Percentiles rank a stretch among this genome's conserved stretches.
Conservation (phyloP, 2,113 vertebrate species). For the Orcinus orca region DNA sequence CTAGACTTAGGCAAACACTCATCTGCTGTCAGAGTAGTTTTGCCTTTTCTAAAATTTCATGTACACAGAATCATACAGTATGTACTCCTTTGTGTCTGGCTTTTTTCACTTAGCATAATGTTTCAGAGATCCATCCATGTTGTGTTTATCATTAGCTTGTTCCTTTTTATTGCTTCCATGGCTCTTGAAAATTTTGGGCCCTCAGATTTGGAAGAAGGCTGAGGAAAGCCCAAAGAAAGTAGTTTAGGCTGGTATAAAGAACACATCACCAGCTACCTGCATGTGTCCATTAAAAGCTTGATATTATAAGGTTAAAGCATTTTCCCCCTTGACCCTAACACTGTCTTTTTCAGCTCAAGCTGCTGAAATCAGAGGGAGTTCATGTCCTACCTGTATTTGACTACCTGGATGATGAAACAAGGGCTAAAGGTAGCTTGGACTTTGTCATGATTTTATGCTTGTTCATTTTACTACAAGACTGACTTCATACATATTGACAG, state of each 20-base stretch:
- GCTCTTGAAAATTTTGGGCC: neutral
- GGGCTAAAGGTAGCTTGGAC: neutral
- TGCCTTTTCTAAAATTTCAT: conserved; percentile 26
- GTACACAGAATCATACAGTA: neutral
- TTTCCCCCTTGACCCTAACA: neutral
- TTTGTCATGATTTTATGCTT: neutral
- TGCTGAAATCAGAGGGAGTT: neutral
- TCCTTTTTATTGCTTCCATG: neutral
- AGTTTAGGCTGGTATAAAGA: neutral
- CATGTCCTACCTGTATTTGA: neutral
- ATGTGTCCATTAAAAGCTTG: neutral
- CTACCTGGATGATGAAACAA: neutral
- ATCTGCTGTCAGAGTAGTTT: neutral
- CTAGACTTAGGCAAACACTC: neutral
- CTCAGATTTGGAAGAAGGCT: neutral
- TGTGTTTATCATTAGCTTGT: neutral
- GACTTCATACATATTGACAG: neutral
- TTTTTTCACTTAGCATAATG: neutral
- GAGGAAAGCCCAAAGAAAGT: neutral
- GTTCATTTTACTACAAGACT: neutral
- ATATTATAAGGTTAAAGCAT: neutral
- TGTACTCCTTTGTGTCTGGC: neutral
- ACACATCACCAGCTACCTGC: neutral
- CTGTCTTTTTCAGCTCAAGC: neutral
- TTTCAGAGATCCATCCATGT: neutral